Percentiles rank a stretch among this genome's conserved stretches.
These are phyloP conservation scores for Entomobrya multifasciata DNA, from an alignment of 2,888 invertebrate species.

Conservation along the genomic window DNA sequence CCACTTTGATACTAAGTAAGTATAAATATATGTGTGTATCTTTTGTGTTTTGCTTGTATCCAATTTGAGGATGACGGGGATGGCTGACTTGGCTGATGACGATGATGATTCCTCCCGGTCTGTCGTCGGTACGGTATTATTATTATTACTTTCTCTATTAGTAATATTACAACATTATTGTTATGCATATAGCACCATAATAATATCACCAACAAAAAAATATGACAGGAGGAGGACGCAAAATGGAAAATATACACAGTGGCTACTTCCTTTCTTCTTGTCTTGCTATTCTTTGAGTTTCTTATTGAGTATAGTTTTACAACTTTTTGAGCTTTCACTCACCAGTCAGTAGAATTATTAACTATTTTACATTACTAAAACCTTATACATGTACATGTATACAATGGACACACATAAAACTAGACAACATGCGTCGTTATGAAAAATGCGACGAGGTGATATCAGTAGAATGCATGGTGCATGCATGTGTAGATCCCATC, in stretches of 20 bases:
- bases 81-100: conserved; percentile 42
- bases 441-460: conserved; percentile 38
- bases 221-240: conserved; percentile 37
- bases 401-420: conserved; percentile 23
- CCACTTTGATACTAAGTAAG: conserved; percentile 57
- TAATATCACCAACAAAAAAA: conserved; percentile 31
- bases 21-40: conserved; percentile 31
- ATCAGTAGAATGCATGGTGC: conserved; percentile 42
- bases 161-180: conserved; percentile 5
- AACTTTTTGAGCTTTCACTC: conserved; percentile 61
- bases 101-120: conserved; percentile 52
- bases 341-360: conserved; percentile 6
- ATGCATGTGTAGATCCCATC: conserved; percentile 70
- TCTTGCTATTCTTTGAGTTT: conserved; percentile 30
- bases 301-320: neutral
- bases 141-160: conserved; percentile 60
- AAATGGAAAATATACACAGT: conserved; percentile 34
- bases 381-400: too few relatives aligned
- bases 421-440: neutral
- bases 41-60: conserved; percentile 28
- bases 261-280: conserved; percentile 28
- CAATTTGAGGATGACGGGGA: conserved; percentile 36
- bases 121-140: conserved; percentile 47
- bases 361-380: conserved; percentile 27
- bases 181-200: conserved; percentile 33